These are phyloP conservation scores for Capreolus pygargus DNA, from an alignment of 2,113 vertebrate genomes.

Conservation along the genomic window DNA sequence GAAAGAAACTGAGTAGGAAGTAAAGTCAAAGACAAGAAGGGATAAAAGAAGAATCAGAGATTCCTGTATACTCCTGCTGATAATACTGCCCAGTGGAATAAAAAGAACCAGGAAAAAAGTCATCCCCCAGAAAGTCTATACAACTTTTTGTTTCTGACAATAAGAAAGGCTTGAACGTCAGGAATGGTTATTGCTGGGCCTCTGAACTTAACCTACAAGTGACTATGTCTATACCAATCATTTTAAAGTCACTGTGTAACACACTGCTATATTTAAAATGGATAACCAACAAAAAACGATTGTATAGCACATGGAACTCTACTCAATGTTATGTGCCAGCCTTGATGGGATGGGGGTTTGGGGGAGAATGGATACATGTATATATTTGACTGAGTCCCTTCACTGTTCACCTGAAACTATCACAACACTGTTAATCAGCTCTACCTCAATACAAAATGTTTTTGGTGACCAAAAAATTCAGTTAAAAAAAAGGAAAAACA, in stretches of 20 bases:
- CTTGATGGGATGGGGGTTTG: background rate
- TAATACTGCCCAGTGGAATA: background rate
- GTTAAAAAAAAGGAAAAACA: background rate
- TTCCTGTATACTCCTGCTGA: background rate
- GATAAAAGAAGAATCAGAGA: background rate
- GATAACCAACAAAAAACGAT: background rate
- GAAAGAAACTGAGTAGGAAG: background rate
- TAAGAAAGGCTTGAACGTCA: background rate
- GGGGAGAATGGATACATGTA: background rate
- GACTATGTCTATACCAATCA: background rate
- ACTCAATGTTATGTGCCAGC: background rate
- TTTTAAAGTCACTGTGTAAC: slow-evolving; percentile 11
- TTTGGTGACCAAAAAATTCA: background rate
- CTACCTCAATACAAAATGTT: background rate
- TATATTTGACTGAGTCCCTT: background rate
- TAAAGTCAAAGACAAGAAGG: background rate
- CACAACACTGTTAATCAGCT: background rate
- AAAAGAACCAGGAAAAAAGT: background rate
- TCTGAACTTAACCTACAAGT: background rate
- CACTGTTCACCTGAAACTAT: background rate
- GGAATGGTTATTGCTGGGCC: background rate
- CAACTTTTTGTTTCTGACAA: background rate
- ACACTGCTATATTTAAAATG: background rate
- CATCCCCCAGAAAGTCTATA: background rate
- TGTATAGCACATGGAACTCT: background rate